A percentile compares a stretch with the other conserved stretches of the same genome.
Conservation (phyloP, 2,888 invertebrate species). For the Horisme vitalbata region DNA sequence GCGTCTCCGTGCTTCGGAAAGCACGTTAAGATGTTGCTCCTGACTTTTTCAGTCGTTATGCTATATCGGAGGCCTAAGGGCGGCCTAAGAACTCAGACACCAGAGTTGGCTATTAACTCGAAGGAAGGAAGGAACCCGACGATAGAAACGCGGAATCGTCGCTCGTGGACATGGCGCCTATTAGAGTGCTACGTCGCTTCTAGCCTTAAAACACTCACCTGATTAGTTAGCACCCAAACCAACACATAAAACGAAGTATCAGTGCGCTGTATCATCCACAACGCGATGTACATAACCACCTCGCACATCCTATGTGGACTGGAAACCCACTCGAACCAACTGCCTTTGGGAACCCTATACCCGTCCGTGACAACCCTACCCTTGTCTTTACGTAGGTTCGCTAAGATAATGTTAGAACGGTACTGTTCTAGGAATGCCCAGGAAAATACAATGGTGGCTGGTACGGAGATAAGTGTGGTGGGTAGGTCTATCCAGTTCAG, state of each 20-base stretch:
- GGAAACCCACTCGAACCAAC: conserved; percentile 90
- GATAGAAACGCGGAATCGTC: no score
- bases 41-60: no score
- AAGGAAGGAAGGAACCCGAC: no score
- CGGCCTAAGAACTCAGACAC: no score
- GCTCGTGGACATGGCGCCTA: no score
- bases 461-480: conserved; percentile 57
- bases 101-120: no score
- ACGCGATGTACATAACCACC: conserved; percentile 86
- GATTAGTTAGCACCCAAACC: conserved; percentile 91
- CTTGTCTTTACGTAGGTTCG: conserved; percentile 89
- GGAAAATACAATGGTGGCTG: conserved; percentile 84
- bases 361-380: conserved; percentile 83
- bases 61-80: no score
- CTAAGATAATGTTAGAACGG: conserved; percentile 87
- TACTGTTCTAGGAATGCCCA: conserved; percentile 90
- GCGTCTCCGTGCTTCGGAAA: no score
- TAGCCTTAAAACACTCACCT: no score
- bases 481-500: conserved; percentile 57
- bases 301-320: conserved; percentile 93
- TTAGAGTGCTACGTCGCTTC: no score
- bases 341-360: conserved; percentile 90
- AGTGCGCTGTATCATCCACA: conserved; percentile 86
- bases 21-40: no score
- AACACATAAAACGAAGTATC: conserved; percentile 87